phyloP scores from a whole-genome alignment of 2,113 vertebrate species.

The human (Homo sapiens) region DNA sequence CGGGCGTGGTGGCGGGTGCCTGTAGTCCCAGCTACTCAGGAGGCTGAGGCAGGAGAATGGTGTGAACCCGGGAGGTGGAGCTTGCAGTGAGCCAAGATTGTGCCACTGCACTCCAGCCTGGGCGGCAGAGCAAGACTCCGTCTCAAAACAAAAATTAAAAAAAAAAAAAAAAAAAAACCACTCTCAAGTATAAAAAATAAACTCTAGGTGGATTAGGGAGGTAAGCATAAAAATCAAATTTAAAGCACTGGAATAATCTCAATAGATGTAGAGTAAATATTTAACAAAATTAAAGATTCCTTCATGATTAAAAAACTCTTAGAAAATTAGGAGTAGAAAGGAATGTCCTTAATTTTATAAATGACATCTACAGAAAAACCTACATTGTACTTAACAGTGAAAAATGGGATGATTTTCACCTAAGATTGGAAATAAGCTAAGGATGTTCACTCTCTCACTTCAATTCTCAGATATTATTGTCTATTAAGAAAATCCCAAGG shows the following conservation, averaged over 20 bases:
- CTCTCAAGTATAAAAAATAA: constrained; percentile 33
- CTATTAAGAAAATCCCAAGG: constrained; percentile 6
- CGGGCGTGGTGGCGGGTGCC: too few species aligned
- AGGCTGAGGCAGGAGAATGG: too few species aligned
- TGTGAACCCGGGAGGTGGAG: too few species aligned
- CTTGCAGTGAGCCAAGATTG: too few species aligned
- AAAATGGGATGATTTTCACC: neutral
- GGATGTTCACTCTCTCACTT: neutral
- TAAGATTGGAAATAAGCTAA: neutral
- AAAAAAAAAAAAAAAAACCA: neutral
- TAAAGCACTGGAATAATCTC: neutral
- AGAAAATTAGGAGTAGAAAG: constrained; percentile 44
- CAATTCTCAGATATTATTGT: neutral
- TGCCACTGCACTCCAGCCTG: too few species aligned
- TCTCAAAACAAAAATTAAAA: neutral
- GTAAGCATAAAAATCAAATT: constrained; percentile 23
- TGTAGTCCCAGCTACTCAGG: too few species aligned
- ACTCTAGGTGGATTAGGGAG: neutral
- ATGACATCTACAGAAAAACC: neutral
- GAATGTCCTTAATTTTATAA: constrained; percentile 8
- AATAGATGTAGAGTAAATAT: neutral
- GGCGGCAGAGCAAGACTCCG: too few species aligned
- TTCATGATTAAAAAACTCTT: constrained; percentile 14
- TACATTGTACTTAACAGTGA: constrained; percentile 8
- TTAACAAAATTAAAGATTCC: constrained; percentile 31